Evolutionary conservation across 2,888 invertebrate species (phyloP).

Genomic region (Luperina testacea): DNA sequence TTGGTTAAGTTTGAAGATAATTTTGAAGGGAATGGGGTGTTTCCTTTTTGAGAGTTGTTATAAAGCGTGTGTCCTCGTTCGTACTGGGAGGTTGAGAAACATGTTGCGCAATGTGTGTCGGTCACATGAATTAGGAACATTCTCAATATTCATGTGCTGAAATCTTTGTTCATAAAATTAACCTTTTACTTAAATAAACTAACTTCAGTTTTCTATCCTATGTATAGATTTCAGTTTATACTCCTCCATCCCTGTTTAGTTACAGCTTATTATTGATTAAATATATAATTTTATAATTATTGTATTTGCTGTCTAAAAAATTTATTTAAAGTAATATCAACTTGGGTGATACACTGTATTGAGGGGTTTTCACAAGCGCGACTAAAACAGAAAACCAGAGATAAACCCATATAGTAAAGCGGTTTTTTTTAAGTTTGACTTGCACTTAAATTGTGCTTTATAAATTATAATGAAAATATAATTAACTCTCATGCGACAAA

Average conservation of each 20-base stretch:
- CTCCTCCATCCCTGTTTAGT: too few relatives aligned
- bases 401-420: neutral
- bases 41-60: neutral
- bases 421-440: neutral
- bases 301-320: neutral
- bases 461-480: neutral
- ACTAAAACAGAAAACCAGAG: neutral
- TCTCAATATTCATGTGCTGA: neutral
- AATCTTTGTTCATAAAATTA: neutral
- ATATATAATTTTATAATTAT: neutral
- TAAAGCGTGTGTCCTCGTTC: neutral
- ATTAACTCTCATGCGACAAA: neutral
- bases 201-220: neutral
- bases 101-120: neutral
- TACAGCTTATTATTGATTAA: neutral
- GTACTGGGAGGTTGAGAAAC: neutral
- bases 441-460: slow-evolving; percentile 2
- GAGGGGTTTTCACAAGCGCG: neutral
- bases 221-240: neutral
- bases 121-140: neutral
- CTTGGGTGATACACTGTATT: too few relatives aligned
- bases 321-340: neutral
- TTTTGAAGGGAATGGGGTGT: neutral
- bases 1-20: neutral
- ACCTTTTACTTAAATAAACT: too few relatives aligned